These are phyloP conservation scores for Catagonus wagneri DNA, from an alignment of 2,113 vertebrate species.

Conservation along the genomic window DNA sequence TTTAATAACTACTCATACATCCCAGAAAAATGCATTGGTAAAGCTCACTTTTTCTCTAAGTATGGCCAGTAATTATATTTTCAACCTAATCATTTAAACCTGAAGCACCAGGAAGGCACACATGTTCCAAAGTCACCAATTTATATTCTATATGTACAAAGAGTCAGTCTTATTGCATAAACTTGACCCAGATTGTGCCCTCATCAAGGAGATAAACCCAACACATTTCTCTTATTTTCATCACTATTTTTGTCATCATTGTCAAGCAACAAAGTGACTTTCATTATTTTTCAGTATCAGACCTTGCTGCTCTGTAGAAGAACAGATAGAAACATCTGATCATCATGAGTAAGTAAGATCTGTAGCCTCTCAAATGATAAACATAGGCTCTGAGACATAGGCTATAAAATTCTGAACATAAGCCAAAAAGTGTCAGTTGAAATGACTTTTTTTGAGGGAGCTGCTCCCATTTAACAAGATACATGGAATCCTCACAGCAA, in stretches of 20 bases:
- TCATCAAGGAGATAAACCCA: not conserved
- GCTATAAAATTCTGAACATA: conserved; percentile 50
- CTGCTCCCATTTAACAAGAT: conserved; percentile 47
- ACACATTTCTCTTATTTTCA: not conserved
- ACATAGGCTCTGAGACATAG: conserved; percentile 55
- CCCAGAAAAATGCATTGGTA: conserved; percentile 58
- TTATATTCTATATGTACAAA: not conserved
- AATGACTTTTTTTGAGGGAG: conserved; percentile 56
- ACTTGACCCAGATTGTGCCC: not conserved
- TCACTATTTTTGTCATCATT: not conserved
- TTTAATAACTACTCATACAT: conserved; percentile 68
- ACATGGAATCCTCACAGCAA: not conserved
- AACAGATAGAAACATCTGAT: conserved; percentile 42
- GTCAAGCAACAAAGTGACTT: not conserved
- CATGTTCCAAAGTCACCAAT: not conserved
- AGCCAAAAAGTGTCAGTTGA: conserved; percentile 57
- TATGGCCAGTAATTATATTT: conserved; percentile 58
- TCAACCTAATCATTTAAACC: conserved; percentile 17
- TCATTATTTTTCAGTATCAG: conserved; percentile 47
- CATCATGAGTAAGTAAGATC: conserved; percentile 31
- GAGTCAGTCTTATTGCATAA: conserved; percentile 40
- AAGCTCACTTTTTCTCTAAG: conserved; percentile 39
- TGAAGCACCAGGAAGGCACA: not conserved
- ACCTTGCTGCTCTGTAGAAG: not conserved
- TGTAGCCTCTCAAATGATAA: conserved; percentile 46